A percentile compares a stretch with the other conserved stretches of the same genome.
These are phyloP conservation scores for Hydrozoanthus tunicans DNA, from an alignment of 64 coral and sea anemone species.

Conservation along the genomic window DNA sequence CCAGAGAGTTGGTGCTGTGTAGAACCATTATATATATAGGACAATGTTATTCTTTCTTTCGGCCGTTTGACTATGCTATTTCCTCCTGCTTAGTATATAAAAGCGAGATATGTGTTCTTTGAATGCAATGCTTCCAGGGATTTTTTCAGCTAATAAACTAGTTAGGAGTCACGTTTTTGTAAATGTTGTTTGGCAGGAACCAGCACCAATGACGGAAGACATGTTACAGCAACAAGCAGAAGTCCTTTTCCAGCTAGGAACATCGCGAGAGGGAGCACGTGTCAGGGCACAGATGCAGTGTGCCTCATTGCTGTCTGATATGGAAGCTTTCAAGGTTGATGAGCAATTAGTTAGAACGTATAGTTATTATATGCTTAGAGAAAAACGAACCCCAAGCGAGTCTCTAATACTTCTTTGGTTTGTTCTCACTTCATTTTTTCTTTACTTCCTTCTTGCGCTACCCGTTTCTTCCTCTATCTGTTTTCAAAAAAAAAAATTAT, in stretches of 20 bases:
- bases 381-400: too few species aligned
- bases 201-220: conserved; percentile 99
- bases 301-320: conserved; percentile 94
- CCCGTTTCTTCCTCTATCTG: too few species aligned
- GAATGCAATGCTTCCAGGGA: too few species aligned
- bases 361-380: neutral
- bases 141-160: too few species aligned
- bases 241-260: conserved; percentile 92
- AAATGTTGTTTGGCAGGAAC: conserved; percentile 51
- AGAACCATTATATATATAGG: too few species aligned
- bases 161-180: too few species aligned
- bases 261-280: conserved; percentile 90
- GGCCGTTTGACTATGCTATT: too few species aligned
- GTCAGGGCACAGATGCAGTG: conserved; percentile 98
- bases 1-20: too few species aligned
- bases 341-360: neutral
- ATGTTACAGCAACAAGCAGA: conserved; percentile 97
- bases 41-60: too few species aligned
- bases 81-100: too few species aligned
- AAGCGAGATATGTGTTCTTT: too few species aligned
- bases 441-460: neutral
- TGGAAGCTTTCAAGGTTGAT: conserved; percentile 97
- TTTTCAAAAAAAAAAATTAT: too few species aligned
- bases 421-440: neutral
- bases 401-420: neutral